Evolutionary conservation across 2,888 invertebrate genomes (phyloP), one percentile per base, ranked within the genome.

Genomic region (Amphipoea lucens): DNA sequence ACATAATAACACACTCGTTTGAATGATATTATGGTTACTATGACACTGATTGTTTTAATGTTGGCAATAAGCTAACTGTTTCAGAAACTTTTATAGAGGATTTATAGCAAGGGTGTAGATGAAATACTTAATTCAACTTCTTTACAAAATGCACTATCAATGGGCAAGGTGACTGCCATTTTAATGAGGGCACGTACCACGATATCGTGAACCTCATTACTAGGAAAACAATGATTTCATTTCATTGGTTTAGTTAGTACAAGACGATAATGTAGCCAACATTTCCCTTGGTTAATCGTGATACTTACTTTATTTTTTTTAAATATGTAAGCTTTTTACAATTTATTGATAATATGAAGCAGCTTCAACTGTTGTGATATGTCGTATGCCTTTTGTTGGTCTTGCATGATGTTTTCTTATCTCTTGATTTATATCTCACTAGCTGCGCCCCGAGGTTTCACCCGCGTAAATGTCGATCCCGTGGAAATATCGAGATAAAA

Each of bases 71-170:
- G 29, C 29, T 29, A 29, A 29, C 29, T 29, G 29, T 29, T 29
- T 29, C 29, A 29, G 29, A 29, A 29, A 29, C 29, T 29, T 29
- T 29, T 29, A 29, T 29, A 29, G 29, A 29, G 29, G 29, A 29
- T 29, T 29, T 29, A 29, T 29, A 29, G 29, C 29, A 29, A 29
- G 29, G 29, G 29, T 29, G 29, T 29, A 29, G 29, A 29, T 29
- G 29, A 81, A 29, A 78, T 74, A 82, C 82, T 82, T 72, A 75
- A n/a, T 40, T n/a, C 48, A 71, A 78, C 42, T 76, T 76, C 75
- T 79, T 79, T 73, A 74, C 72, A 80, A 76, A 85, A 72, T 80
- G 76, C 78, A 76, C 66, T 78, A 66, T n/a, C n/a, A n/a, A n/a
- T 20, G 67, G 14, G 54, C 71, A 63, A 79, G 72, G 70, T 76